Evolutionary conservation across 2,113 vertebrate species (phyloP).

Genomic region (Mobula birostris): DNA sequence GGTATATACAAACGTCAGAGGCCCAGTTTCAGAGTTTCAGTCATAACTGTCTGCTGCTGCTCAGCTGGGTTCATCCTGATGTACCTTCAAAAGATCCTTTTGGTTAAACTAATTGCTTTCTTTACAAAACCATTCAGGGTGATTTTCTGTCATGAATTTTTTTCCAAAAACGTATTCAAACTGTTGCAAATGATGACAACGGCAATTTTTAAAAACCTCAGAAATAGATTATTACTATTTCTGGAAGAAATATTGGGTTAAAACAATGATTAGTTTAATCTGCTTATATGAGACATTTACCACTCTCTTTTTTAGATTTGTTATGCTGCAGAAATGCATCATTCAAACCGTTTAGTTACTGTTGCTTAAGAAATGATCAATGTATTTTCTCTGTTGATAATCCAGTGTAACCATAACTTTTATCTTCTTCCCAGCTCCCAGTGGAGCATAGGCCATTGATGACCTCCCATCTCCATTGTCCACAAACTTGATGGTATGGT

Average conservation of each 20-base stretch:
- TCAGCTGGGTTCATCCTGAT: too few relatives aligned
- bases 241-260: background rate
- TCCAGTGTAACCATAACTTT: background rate
- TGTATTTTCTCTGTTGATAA: background rate
- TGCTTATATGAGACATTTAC: background rate
- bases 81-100: too few relatives aligned
- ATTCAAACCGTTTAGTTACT: background rate
- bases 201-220: background rate
- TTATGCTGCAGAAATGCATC: background rate
- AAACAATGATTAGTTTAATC: background rate
- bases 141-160: background rate
- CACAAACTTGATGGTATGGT: too few relatives aligned
- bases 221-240: background rate
- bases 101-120: background rate
- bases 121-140: background rate
- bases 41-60: too few relatives aligned
- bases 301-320: too few relatives aligned
- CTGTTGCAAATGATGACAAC: background rate
- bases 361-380: background rate
- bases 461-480: too few relatives aligned
- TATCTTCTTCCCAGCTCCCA: background rate
- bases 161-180: background rate
- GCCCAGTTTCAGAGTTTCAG: too few relatives aligned
- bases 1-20: too few relatives aligned
- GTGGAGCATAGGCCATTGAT: too few relatives aligned